Evolutionary conservation across 2,797 vertebrate species (phyloP).

Genomic region (Pempheris klunzingeri): DNA sequence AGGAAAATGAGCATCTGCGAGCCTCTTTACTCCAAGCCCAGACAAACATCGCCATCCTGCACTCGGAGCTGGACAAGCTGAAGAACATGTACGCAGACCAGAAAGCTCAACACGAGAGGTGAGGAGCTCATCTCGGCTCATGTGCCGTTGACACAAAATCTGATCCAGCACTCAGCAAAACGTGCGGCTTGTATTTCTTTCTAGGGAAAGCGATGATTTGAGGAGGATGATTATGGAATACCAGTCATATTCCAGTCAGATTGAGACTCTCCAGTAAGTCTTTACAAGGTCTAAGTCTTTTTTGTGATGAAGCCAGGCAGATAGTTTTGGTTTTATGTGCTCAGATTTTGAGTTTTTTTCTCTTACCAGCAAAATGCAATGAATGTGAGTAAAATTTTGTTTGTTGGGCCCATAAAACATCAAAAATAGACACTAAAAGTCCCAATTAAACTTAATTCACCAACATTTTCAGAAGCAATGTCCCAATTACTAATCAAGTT

Average conservation of each 20-base stretch:
- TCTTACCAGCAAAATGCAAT: not conserved
- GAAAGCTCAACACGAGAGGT: constrained; percentile 81
- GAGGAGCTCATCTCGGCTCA: constrained; percentile 9
- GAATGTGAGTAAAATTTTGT: not conserved
- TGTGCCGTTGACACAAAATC: not conserved
- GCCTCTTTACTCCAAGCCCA: constrained; percentile 75
- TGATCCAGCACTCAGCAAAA: not conserved
- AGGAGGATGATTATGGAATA: constrained; percentile 79
- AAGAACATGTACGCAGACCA: constrained; percentile 78
- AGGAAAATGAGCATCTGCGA: constrained; percentile 83
- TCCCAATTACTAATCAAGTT: not conserved
- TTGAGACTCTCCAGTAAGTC: constrained; percentile 82
- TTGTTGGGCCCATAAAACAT: not conserved
- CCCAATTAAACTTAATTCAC: not conserved
- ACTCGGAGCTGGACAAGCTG: constrained; percentile 82
- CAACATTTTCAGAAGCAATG: not conserved
- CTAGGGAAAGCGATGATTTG: constrained; percentile 79
- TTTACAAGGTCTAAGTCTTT: no score
- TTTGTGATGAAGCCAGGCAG: not conserved
- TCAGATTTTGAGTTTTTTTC: not conserved
- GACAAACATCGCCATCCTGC: constrained; percentile 75
- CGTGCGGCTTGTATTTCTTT: not conserved
- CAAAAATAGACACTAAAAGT: not conserved
- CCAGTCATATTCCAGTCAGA: constrained; percentile 73
- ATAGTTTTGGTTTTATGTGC: not conserved